Base-by-base conservation (phyloP, 2,797 vertebrate genomes). In the Scyliorhinus canicula region DNA sequence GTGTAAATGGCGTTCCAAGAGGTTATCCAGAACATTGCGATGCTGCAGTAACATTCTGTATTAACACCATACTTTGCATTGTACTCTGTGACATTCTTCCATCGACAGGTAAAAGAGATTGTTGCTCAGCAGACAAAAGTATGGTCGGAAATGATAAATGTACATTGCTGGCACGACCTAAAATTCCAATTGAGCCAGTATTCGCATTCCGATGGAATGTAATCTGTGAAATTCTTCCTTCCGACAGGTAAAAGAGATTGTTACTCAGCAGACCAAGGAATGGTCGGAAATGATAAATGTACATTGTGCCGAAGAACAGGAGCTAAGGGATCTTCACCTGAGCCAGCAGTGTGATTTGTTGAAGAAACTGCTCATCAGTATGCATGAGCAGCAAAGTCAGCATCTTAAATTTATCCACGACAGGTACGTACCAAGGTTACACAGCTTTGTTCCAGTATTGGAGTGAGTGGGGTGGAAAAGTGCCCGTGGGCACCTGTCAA, bases 211-310 rank as follows among this genome's bases (percentile, higher is more conserved):
- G 4, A 3, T 44, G 7, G 7, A 11, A 40, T 63, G 26, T 63
- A 60, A 91, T 12, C 19, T 26, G 44, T 44, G 60, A 44, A 4
- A 40, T 91, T 44, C 95, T 96, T 0, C n/a, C 55, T 96, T 63
- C 77, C 35, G 14, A 24, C 96, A 99, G 99, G 98, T 99, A 88
- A 99, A 99, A 97, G 98, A 99, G 96, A 98, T 99, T 31, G 99
- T 99, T 95, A 98, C 98, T 0, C 98, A 98, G 96, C 99, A 99
- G 97, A 99, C 99, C 8, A 99, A 99, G 95, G 99, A 99, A 96
- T 99, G 99, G 98, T 99, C 99, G 0, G 99, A 99, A 96, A 98
- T 99, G 97, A 98, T 99, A 96, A 98, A 98, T 93, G 98, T 98
- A 0, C 99, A 99, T 97, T 98, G 98, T 95, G 98, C 97, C 0